Evolutionary conservation across 2,888 invertebrate species (phyloP).

Genomic region (Boloria euphrosyne): DNA sequence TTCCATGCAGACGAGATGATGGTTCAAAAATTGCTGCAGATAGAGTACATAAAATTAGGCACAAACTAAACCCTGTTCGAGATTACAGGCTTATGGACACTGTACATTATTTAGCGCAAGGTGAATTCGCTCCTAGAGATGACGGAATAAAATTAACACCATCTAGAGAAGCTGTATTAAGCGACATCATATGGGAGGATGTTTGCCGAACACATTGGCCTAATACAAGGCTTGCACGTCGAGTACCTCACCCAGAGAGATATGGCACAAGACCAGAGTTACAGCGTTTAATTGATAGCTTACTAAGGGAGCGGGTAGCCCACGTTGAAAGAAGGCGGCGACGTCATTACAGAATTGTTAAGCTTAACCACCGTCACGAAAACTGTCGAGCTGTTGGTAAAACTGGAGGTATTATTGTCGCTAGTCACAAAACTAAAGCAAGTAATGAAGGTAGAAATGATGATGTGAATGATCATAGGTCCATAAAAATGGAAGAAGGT

Average conservation of each 20-base stretch:
- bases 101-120: constrained; percentile 76
- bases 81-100: constrained; percentile 78
- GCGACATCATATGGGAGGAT: constrained; percentile 78
- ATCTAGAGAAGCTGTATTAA: constrained; percentile 74
- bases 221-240: constrained; percentile 65
- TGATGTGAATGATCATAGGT: constrained; percentile 55
- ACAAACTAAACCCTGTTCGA: constrained; percentile 73
- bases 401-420: constrained; percentile 76
- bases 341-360: constrained; percentile 75
- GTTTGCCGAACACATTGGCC: constrained; percentile 79
- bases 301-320: constrained; percentile 70
- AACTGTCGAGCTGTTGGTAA: constrained; percentile 69
- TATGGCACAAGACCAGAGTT: constrained; percentile 65
- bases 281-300: constrained; percentile 70
- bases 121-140: constrained; percentile 76
- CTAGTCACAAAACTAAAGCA: constrained; percentile 68
- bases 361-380: constrained; percentile 72
- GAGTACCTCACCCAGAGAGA: constrained; percentile 61
- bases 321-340: constrained; percentile 71
- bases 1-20: constrained; percentile 69
- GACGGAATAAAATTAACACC: constrained; percentile 76
- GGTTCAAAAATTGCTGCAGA: constrained; percentile 69
- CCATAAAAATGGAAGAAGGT: constrained; percentile 52
- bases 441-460: constrained; percentile 53
- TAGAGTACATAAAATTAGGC: constrained; percentile 72